phyloP scores from a whole-genome alignment of 1,140 invertebrate genomes.

The Pogonomyrmex barbatus region DNA sequence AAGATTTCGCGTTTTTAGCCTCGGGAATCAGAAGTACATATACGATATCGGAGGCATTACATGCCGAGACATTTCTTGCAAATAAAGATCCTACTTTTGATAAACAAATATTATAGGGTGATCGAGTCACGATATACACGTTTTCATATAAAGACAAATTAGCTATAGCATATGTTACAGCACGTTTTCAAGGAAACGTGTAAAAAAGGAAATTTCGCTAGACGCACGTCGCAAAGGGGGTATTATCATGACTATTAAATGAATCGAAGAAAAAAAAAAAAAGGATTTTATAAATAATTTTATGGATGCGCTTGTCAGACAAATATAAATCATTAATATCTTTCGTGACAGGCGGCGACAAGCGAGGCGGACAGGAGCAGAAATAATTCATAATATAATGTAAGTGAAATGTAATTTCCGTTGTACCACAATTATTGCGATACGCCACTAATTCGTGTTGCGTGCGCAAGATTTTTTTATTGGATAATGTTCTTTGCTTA shows the following conservation, averaged over 20 bases:
- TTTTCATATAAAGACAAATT: conserved; percentile 1
- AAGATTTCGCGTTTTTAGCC: conserved; percentile 52
- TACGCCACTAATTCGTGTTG: conserved; percentile 70
- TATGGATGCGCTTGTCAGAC: neutral
- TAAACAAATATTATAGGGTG: conserved; percentile 16
- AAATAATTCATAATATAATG: conserved; percentile 38
- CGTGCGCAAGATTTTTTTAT: conserved; percentile 69
- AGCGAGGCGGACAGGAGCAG: conserved; percentile 28
- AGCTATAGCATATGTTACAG: neutral
- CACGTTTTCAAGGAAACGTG: neutral
- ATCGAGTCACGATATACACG: too few relatives aligned
- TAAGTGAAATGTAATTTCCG: conserved; percentile 54
- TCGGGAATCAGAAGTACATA: conserved; percentile 7
- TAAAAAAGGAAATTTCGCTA: neutral
- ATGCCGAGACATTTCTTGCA: neutral
- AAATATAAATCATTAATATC: conserved; percentile 61
- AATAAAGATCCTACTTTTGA: conserved; percentile 41
- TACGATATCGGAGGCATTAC: neutral
- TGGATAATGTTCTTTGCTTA: conserved; percentile 59
- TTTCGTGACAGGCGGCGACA: conserved; percentile 47
- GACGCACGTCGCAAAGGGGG: neutral
- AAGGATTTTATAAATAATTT: conserved; percentile 5
- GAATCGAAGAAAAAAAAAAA: neutral
- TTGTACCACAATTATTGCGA: conserved; percentile 66
- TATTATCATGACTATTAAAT: neutral